These are phyloP conservation scores for Drosophila auraria DNA, from an alignment of 1,140 invertebrate genomes.

Conservation along the genomic window DNA sequence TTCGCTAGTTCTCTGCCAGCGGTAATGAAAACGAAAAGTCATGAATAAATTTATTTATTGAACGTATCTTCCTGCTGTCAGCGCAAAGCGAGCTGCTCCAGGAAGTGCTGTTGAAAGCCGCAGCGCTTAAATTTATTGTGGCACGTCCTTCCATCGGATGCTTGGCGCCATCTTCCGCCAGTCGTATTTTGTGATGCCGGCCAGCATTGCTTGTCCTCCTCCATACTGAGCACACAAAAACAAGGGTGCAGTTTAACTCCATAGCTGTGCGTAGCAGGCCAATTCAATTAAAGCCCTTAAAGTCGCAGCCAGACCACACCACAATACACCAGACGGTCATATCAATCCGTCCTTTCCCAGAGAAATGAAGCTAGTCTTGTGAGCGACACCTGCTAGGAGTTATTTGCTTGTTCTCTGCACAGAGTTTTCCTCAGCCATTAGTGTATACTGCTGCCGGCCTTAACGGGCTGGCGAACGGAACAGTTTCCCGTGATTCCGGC, in stretches of 20 bases:
- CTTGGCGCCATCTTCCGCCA: slow-evolving; percentile 48
- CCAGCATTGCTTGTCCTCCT: slow-evolving; percentile 26
- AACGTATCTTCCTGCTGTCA: slow-evolving; percentile 22
- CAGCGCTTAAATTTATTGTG: slow-evolving; percentile 67
- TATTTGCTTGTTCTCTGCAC: slow-evolving; percentile 38
- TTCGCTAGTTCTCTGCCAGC: slow-evolving; percentile 9
- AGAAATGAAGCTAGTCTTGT: slow-evolving; percentile 16
- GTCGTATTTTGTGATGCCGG: slow-evolving; percentile 50
- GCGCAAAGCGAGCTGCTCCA: slow-evolving; percentile 14
- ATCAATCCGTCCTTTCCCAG: slow-evolving; percentile 10
- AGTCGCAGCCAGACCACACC: slow-evolving; percentile 4
- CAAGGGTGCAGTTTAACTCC: slow-evolving; percentile 43
- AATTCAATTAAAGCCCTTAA: slow-evolving; percentile 66
- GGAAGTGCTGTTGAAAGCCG: slow-evolving; percentile 44
- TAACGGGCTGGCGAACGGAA: slow-evolving; percentile 4
- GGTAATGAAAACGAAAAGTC: slow-evolving; percentile 42
- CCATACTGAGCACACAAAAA: slow-evolving; percentile 16
- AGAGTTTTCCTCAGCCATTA: not conserved
- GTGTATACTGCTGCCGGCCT: slow-evolving; percentile 19
- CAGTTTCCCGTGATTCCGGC: slow-evolving; percentile 26
- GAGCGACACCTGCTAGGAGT: slow-evolving; percentile 54
- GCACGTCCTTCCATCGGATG: slow-evolving; percentile 51
- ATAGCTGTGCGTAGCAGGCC: slow-evolving; percentile 28
- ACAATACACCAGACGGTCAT: slow-evolving; percentile 11
- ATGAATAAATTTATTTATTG: slow-evolving; percentile 74